Evolutionary conservation across 2,888 invertebrate genomes (phyloP), one percentile per base, ranked within the genome.

Genomic region (Trimorus sp.): DNA sequence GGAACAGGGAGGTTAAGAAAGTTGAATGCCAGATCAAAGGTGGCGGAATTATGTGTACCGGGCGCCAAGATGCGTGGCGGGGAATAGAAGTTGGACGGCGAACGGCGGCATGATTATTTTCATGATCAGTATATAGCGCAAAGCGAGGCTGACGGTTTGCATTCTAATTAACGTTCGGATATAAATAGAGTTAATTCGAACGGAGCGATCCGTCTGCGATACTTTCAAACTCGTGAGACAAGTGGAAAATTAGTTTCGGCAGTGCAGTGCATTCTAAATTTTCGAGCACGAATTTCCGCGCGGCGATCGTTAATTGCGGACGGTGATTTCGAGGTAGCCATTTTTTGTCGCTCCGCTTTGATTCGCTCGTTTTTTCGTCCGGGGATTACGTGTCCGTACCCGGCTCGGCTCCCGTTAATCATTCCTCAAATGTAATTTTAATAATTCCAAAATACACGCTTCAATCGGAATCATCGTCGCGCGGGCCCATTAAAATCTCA

Each of bases 401-500:
- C n/a, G n/a, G 12, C 36, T 54, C 14, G 54, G 26, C 5, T 49
- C n/a, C 14, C 49, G 12, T 12, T 51, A 51, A 68, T 56, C 26
- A 15, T 42, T 40, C 42, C 5, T 53, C 7, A 42, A 68, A 60
- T 68, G 38, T 37, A 53, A 56, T 54, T 65, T 63, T 54, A 68
- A 62, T 68, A 51, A 59, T 68, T 76, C 54, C 37, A 45, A 68
- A 62, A 60, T 38, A 56, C 37, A 40, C 48, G 60, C 42, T 79
- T 63, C 38, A 54, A 60, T 79, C 63, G 58, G 63, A 70, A 49
- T 70, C 37, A 68, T 68, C 14, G 37, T 54, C 40, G 15, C 54
- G 45, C n/a, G 69, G 60, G 63, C 59, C 71, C 71, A 80, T 80
- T 75, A 80, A 76, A 80, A 76, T 71, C 80, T 70, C 75, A 76